Evolutionary conservation across 2,797 vertebrate genomes (phyloP), one percentile per base, ranked within the genome.

Genomic region (Amblyopsis hoosieri): DNA sequence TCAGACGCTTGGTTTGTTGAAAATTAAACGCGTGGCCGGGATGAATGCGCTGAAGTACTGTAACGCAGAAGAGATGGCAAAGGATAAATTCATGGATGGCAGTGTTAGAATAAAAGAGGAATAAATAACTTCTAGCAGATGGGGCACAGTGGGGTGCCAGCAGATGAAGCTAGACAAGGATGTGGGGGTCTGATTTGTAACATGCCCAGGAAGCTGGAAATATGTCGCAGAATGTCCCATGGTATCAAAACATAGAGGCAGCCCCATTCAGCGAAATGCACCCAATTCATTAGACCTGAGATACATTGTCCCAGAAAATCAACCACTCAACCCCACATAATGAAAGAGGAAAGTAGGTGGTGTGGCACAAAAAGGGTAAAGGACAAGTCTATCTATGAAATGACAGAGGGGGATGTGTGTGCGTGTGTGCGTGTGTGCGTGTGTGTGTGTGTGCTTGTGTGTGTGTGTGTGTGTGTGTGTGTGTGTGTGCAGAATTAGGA

Each of bases 361-460:
- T 74, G 76, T 71, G 81, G 75, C 69, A 50, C 37, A 75, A 46
- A 31, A 37, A 66, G 62, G 46, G 75, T 49, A 70, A 58, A 71
- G 69, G 15, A 42, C 53, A 63, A 76, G 84, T 87, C 70, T 82
- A 81, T 86, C 79, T 82, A 85, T 82, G 76, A 81, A 83, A 83
- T 85, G 82, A 83, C 78, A 79, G 62, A 59, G 66, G 29, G 61
- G 71, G 72, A 72, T 29, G 37, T 42, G 7, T 42, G 37, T 42
- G 23, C 4, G 23, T 3, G 37, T 42, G 6, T 42, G 37, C 1
- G 74, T 71, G 75, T 78, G 79, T 79, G 76, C 17, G 17, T 17
- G 19, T 1, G 19, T 19, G 19, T 1, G 19, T 19, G 19, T 1
- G 19, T 19, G 19, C 2, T 1, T 1, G 19, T 19, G 19, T 1